A percentile compares a stretch with the other conserved stretches of the same genome.
Evolutionary conservation across 2,113 vertebrate genomes (phyloP).

Genomic region (Scatophagus argus): DNA sequence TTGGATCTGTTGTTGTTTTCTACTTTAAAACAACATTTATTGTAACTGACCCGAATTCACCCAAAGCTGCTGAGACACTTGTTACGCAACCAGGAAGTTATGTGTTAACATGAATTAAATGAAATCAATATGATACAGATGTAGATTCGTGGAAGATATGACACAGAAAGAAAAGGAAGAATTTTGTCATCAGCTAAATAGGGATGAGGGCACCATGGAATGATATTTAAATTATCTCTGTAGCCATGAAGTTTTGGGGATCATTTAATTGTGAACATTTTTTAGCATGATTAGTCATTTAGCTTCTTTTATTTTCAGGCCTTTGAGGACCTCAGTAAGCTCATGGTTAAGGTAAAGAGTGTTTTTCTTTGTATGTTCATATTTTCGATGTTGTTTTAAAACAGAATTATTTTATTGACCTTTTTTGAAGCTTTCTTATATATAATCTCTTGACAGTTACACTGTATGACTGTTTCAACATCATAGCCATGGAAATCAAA

Average conservation of each 20-base stretch:
- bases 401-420: background rate
- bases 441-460: background rate
- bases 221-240: constrained; percentile 32
- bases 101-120: constrained; percentile 16
- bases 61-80: constrained; percentile 14
- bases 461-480: constrained; percentile 2
- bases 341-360: constrained; percentile 95
- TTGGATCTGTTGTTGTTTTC: background rate
- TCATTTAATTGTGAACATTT: constrained; percentile 48
- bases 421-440: background rate
- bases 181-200: background rate
- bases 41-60: constrained; percentile 11
- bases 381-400: background rate
- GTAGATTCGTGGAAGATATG: background rate
- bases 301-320: constrained; percentile 84
- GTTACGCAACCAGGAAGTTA: constrained; percentile 8
- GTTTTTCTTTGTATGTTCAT: background rate
- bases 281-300: constrained; percentile 20
- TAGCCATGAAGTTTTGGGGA: constrained; percentile 39
- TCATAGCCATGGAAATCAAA: background rate
- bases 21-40: constrained; percentile 8
- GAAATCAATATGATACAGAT: background rate
- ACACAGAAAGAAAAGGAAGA: background rate
- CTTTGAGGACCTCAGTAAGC: constrained; percentile 97
- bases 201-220: constrained; percentile 27